Evolutionary conservation across 2,113 vertebrate genomes (phyloP).

Genomic region (Sinocyclocheilus maitianheensis): DNA sequence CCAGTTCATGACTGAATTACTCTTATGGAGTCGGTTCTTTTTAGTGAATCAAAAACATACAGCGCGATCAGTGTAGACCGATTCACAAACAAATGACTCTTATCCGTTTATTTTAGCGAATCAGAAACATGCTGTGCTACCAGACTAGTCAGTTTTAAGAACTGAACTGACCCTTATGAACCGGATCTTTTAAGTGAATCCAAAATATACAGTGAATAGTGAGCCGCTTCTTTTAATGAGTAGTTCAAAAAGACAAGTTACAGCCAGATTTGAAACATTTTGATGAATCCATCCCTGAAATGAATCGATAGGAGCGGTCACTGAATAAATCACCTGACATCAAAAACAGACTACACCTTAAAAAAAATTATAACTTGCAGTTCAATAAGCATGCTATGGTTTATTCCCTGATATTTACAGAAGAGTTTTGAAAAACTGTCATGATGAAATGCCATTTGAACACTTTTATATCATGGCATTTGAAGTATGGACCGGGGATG

Average conservation of each 20-base stretch:
- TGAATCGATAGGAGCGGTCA: background rate
- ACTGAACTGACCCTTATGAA: too few relatives aligned
- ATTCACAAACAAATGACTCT: background rate
- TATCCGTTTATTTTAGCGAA: background rate
- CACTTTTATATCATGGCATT: constrained; percentile 20
- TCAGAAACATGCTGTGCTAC: background rate
- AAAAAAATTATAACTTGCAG: too few relatives aligned
- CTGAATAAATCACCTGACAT: background rate
- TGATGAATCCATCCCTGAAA: background rate
- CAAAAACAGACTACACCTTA: too few relatives aligned
- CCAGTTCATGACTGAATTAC: background rate
- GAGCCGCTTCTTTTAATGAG: too few relatives aligned
- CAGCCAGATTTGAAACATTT: background rate
- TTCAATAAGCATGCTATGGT: background rate
- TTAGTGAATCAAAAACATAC: background rate
- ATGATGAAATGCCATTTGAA: background rate
- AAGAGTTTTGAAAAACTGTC: background rate
- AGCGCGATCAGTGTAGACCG: background rate
- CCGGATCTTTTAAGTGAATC: too few relatives aligned
- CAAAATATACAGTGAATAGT: too few relatives aligned
- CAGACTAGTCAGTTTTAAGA: too few relatives aligned
- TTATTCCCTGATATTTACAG: constrained; percentile 19
- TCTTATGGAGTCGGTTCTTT: background rate
- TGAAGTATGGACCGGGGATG: constrained; percentile 4
- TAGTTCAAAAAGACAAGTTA: background rate